Evolutionary conservation across 2,888 invertebrate species (phyloP).

Genomic region (Odontomyia ornata): DNA sequence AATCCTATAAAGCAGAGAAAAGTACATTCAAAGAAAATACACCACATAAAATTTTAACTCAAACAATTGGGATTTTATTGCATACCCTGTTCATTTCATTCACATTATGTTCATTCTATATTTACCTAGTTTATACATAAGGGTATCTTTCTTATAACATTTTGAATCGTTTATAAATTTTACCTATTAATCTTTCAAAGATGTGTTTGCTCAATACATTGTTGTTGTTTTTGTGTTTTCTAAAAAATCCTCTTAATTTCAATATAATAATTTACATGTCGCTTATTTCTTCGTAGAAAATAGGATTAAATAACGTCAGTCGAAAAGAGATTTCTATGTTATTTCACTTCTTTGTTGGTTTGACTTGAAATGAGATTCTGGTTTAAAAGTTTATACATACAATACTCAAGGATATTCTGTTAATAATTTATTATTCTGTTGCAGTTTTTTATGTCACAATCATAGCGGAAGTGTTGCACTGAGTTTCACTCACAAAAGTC

Average conservation of each 20-base stretch:
- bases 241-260: conserved; percentile 19
- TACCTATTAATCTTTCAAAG: conserved; percentile 15
- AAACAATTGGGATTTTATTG: conserved; percentile 51
- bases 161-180: conserved; percentile 30
- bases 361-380: conserved; percentile 24
- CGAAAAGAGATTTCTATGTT: conserved; percentile 27
- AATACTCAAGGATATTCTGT: conserved; percentile 12
- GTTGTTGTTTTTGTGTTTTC: conserved; percentile 40
- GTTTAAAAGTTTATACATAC: background rate
- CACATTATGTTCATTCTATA: conserved; percentile 18
- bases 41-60: conserved; percentile 40
- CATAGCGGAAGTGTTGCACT: background rate
- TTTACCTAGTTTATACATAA: conserved; percentile 38
- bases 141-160: conserved; percentile 14
- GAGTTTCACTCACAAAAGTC: conserved; percentile 47
- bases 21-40: no score
- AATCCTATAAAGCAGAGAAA: no score
- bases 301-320: conserved; percentile 39
- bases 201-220: background rate
- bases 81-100: conserved; percentile 48
- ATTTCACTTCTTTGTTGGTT: conserved; percentile 29
- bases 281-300: conserved; percentile 31
- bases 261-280: conserved; percentile 23
- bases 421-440: conserved; percentile 1
- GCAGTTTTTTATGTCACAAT: background rate